Base-by-base conservation (phyloP, 2,888 invertebrate genomes). In the Frankliniella fusca region DNA sequence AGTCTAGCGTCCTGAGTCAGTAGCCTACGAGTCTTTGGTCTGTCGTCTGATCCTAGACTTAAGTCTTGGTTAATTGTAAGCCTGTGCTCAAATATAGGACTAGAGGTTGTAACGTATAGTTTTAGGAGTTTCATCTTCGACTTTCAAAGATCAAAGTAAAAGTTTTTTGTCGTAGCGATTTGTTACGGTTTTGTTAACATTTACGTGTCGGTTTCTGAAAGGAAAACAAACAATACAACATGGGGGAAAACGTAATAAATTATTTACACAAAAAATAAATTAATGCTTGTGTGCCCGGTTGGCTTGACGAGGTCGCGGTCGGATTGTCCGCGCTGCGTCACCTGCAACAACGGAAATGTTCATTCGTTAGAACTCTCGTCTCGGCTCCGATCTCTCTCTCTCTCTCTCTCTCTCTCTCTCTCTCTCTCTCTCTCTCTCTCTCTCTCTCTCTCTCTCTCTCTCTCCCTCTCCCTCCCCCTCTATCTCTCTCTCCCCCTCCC, bases 191-290 rank as follows among this genome's bases (percentile, higher is more conserved):
- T 76, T 27, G 70, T 76, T 76, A 76, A 76, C 70, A 76, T 76
- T 76, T 76, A 76, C 70, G 70, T 76, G 70, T 76, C 70, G 70
- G 70, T 76, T 76, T 76, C 70, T 76, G 70, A 76, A 76, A 76
- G 70, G 70, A 76, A 76, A 76, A 76, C 70, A 76, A 76, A 76
- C 70, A 76, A 76, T 76, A 76, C 70, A 76, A 76, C 70, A 23
- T 76, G 70, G 38, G 38, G 38, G 70, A 23, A 76, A 15, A 76
- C 23, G 27, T 76, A 76, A 76, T 27, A 76, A 76, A 76, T 76
- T 76, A 76, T 76, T 76, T 76, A 76, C 70, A 76, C 38, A 38
- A 38, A 38, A 61, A 76, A 76, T 76, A 76, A 76, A 76, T 76
- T 76, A 76, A 76, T 76, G 70, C 70, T 76, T 76, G 70, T 76